Evolutionary conservation across 2,797 vertebrate species (phyloP), one percentile per base, ranked within the genome.

Genomic region (Pelochelys cantorii): DNA sequence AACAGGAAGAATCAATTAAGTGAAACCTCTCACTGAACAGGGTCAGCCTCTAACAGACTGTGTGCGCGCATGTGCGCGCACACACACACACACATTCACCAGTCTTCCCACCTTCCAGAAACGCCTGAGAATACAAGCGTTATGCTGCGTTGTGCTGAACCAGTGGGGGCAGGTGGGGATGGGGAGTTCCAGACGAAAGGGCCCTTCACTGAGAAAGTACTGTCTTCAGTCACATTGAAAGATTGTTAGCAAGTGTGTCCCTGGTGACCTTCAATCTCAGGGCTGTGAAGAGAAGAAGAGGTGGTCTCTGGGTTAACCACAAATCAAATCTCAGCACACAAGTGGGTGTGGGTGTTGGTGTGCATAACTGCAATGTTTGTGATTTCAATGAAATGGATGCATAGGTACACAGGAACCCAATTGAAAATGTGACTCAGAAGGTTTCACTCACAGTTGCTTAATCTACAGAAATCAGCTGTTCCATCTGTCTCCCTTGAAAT

Each of bases 301-400:
- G 42, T 77, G 42, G 78, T 37, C 34, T 37, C 34, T 20, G 65
- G n/a, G n/a, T 34, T 29, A 85, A 27, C 31, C 4, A 0, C 56
- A 56, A 92, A 81, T 74, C 57, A 92, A 95, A 88, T 48, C 93
- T 88, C 91, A 89, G 95, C 92, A 91, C 94, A 91, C 57, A 94
- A 78, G 60, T 87, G 15, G 8, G 89, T 80, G 80, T 96, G 91
- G 62, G 87, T 94, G 93, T 75, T 87, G n/a, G 90, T 94, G 27
- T 14, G n/a, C 17, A 83, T 54, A 27, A 27, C 20, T 9, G n/a
- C 62, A 37, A 0, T 1, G 3, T 71, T 52, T 55, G 23, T 9
- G 9, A 84, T n/a, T n/a, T 79, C 27, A 7, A 78, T 18, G 60
- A 55, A 53, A 27, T 3, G 59, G 0, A 56, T 62, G 42, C 79